These are phyloP conservation scores for Gorsachius goisagi DNA, from an alignment of 2,113 vertebrate species.

Conservation along the genomic window DNA sequence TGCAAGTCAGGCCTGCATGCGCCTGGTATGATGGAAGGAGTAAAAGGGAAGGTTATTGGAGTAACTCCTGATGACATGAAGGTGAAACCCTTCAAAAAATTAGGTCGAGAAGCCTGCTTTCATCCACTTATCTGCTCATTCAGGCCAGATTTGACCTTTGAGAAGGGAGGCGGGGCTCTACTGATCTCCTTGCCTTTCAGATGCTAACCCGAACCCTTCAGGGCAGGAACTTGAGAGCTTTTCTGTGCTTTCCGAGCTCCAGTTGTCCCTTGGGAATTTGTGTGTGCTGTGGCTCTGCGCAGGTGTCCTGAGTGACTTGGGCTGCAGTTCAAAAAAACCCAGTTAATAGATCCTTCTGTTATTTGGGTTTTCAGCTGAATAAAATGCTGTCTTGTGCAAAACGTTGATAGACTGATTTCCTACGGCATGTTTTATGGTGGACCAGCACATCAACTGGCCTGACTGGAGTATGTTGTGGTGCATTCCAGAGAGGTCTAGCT, in stretches of 20 bases:
- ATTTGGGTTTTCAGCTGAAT: neutral
- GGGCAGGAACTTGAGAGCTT: neutral
- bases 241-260: neutral
- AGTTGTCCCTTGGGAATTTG: neutral
- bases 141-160: neutral
- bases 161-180: neutral
- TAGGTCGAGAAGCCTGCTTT: neutral
- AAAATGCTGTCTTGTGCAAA: neutral
- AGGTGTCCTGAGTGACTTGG: accelerated
- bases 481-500: neutral
- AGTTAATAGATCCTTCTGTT: accelerated
- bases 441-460: neutral
- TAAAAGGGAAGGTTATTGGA: neutral
- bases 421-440: accelerated
- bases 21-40: neutral
- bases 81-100: neutral
- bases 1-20: neutral
- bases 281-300: neutral
- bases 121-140: neutral
- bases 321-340: neutral
- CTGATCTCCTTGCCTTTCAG: neutral
- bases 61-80: accelerated
- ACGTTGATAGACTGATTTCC: neutral
- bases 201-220: neutral
- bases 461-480: accelerated